Evolutionary conservation across 2,888 invertebrate genomes (phyloP), one percentile per base, ranked within the genome.

Genomic region (Dryadula phaetusa): DNA sequence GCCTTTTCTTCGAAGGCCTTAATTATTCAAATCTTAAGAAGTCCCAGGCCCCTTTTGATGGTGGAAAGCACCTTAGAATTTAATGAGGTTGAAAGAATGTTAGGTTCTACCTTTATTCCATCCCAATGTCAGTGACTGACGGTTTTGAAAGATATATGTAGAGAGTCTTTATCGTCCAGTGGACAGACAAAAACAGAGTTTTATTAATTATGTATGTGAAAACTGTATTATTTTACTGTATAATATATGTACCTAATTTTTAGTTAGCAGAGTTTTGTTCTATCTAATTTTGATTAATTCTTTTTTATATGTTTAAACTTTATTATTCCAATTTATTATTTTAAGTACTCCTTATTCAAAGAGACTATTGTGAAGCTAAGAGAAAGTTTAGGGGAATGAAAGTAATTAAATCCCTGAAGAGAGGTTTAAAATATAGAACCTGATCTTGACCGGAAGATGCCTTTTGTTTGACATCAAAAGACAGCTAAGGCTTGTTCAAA

Each of bases 1-100:
- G 63, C 32, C 56, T 64, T 52, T 61, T 49, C 46, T 47, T 66
- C 37, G 32, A 53, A 62, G 47, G 53, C 28, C 65, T 67, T 67
- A 65, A 65, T 63, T 67, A 67, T 67, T 68, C 46, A 52, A 37
- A 47, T 65, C 56, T 54, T 37, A 64, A 60, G 66, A 60, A 67
- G 42, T 20, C 20, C 37, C 16, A 42, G 37, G 56, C 16, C 47
- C 66, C 44, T 67, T 66, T 44, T 34, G 37, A 61, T 44, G 44
- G 28, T 28, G 61, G 18, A 62, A 66, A 49, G 66, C 32, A 62
- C 37, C 10, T 62, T 67, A 20, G 32, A 49, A 44, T 54, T 42
- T 64, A 58, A 66, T 54, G 40, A 34, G 25, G 10, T 54, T 28
- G 37, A 58, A 40, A 28, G 25, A 18, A 64, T 46, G 25, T 56